These are phyloP conservation scores for Isichthys henryi DNA, from an alignment of 2,113 vertebrate genomes.

Conservation along the genomic window DNA sequence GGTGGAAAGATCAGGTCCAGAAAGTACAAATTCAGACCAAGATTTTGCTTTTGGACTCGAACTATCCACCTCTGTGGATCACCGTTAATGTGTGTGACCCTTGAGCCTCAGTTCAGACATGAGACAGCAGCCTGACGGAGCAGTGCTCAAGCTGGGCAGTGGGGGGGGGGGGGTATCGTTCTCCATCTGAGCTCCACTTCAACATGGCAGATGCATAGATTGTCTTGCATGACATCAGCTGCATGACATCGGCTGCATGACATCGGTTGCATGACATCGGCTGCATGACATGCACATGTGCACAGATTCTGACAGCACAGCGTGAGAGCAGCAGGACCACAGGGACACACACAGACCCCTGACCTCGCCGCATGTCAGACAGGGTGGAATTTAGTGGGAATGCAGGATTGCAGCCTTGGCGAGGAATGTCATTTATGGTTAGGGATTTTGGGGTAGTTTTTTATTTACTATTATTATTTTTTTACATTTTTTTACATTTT, in stretches of 20 bases:
- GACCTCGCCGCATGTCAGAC: neutral
- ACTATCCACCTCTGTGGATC: no score
- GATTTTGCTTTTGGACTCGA: no score
- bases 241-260: neutral
- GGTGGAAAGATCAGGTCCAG: no score
- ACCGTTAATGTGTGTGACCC: neutral
- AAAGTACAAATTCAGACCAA: no score
- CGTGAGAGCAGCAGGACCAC: neutral
- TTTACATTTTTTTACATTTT: neutral
- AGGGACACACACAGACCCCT: neutral
- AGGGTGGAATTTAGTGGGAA: neutral
- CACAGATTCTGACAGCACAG: neutral
- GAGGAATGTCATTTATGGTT: neutral
- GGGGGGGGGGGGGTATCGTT: neutral
- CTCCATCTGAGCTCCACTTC: neutral
- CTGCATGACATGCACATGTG: neutral
- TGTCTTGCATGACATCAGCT: neutral
- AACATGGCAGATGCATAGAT: neutral
- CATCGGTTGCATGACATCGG: no score
- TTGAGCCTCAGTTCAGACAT: neutral
- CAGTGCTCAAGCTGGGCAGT: neutral
- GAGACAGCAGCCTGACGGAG: neutral
- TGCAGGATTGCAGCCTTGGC: neutral
- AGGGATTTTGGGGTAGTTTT: neutral
- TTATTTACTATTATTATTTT: no score